Conservation (phyloP, 2,888 invertebrate species). For the Caenorhabditis afra region DNA sequence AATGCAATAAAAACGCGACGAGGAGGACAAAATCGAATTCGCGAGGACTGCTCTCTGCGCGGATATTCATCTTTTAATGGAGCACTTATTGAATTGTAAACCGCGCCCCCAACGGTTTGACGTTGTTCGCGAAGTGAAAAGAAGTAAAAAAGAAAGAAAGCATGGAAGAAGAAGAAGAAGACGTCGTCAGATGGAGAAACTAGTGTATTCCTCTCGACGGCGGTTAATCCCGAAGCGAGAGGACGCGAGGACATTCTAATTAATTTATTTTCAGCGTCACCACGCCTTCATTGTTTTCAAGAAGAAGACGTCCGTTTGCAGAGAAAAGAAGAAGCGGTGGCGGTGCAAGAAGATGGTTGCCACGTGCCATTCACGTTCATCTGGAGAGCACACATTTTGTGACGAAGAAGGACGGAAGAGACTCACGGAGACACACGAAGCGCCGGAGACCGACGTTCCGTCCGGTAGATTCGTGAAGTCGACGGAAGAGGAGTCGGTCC, state of each 20-base stretch:
- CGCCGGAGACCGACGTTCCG: slow-evolving; percentile 24
- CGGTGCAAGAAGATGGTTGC: slow-evolving; percentile 28
- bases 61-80: slow-evolving; percentile 42
- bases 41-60: neutral
- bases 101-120: neutral
- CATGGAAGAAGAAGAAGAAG: slow-evolving; percentile 7
- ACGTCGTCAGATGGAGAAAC: slow-evolving; percentile 17
- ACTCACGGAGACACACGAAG: slow-evolving; percentile 39
- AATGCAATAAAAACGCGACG: slow-evolving; percentile 1
- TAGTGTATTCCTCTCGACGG: slow-evolving; percentile 23
- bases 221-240: slow-evolving; percentile 37
- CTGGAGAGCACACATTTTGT: slow-evolving; percentile 9
- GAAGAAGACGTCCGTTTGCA: slow-evolving; percentile 3
- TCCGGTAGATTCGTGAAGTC: slow-evolving; percentile 40
- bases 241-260: slow-evolving; percentile 41
- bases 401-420: neutral
- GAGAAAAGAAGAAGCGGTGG: slow-evolving; percentile 34
- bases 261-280: slow-evolving; percentile 37
- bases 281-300: neutral
- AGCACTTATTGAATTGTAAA: slow-evolving; percentile 21
- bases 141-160: slow-evolving; percentile 8
- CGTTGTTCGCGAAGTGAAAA: neutral
- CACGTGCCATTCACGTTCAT: slow-evolving; percentile 40
- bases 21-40: neutral
- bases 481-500: slow-evolving; percentile 41